phyloP scores from a whole-genome alignment of 2,888 invertebrate species.

The Gnatocerus cornutus region DNA sequence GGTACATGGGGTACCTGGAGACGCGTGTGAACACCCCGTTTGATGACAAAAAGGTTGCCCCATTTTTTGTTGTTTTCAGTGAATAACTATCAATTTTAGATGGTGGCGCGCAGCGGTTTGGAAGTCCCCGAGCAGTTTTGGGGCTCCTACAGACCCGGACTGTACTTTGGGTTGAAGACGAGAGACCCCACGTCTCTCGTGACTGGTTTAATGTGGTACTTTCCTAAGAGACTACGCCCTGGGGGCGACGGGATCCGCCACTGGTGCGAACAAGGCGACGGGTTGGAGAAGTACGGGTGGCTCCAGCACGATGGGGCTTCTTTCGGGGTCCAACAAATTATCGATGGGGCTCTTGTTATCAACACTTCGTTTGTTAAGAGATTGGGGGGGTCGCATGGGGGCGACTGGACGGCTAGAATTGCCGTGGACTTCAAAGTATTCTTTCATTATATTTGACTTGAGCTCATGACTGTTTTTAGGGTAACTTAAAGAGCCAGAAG shows the following conservation, averaged over 20 bases:
- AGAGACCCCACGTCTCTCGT: constrained; percentile 91
- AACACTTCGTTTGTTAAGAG: constrained; percentile 93
- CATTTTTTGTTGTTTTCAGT: neutral
- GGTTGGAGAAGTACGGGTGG: constrained; percentile 90
- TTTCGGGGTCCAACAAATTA: constrained; percentile 93
- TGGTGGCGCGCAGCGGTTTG: constrained; percentile 80
- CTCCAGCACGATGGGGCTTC: constrained; percentile 91
- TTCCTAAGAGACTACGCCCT: constrained; percentile 78
- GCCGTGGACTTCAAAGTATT: constrained; percentile 75
- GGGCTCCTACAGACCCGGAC: constrained; percentile 93
- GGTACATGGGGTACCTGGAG: constrained; percentile 88
- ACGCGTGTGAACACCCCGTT: constrained; percentile 92
- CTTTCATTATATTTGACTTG: too few relatives aligned
- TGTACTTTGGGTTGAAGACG: constrained; percentile 94
- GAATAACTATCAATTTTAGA: constrained; percentile 69
- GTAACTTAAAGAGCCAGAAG: constrained; percentile 46
- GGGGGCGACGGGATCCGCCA: constrained; percentile 89
- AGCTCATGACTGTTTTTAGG: neutral
- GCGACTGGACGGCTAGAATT: constrained; percentile 94
- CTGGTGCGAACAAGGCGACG: constrained; percentile 94
- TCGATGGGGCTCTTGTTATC: constrained; percentile 84
- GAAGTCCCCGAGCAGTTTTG: constrained; percentile 88
- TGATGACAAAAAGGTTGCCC: constrained; percentile 80
- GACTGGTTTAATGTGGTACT: constrained; percentile 98
- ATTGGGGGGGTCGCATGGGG: constrained; percentile 85